Conservation (phyloP, 2,113 vertebrate genomes). For the Benitochromis conjunctus region DNA sequence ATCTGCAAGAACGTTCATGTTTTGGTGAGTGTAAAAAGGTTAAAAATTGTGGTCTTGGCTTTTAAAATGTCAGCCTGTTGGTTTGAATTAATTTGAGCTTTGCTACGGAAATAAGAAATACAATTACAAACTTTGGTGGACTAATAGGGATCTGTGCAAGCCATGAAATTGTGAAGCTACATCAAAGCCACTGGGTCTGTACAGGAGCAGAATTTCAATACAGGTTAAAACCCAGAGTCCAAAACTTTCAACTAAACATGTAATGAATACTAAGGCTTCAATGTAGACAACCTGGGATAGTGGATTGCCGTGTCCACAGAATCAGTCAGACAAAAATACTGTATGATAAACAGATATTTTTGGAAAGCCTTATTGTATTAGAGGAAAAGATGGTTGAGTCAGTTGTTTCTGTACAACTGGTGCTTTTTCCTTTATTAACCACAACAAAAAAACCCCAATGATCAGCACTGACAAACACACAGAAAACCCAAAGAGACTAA, state of each 20-base stretch:
- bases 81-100: background rate
- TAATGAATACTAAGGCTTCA: background rate
- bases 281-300: background rate
- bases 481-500: background rate
- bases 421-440: background rate
- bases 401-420: background rate
- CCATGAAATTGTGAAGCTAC: slow-evolving; percentile 53
- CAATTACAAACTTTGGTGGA: slow-evolving; percentile 35
- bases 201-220: slow-evolving; percentile 33
- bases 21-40: background rate
- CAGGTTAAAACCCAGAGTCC: background rate
- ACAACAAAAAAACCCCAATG: background rate
- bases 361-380: background rate
- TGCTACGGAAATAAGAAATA: background rate
- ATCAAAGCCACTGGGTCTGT: slow-evolving; percentile 39
- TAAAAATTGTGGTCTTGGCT: background rate
- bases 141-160: slow-evolving; percentile 29
- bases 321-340: background rate
- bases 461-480: background rate
- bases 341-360: background rate
- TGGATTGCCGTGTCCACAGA: background rate
- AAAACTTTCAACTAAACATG: slow-evolving; percentile 7
- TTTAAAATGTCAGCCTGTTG: background rate
- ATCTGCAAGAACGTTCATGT: background rate
- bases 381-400: accelerated